Percentiles rank a stretch among this genome's conserved stretches.
Evolutionary conservation across 2,888 invertebrate species (phyloP).

Genomic region (Rhingia rostrata): DNA sequence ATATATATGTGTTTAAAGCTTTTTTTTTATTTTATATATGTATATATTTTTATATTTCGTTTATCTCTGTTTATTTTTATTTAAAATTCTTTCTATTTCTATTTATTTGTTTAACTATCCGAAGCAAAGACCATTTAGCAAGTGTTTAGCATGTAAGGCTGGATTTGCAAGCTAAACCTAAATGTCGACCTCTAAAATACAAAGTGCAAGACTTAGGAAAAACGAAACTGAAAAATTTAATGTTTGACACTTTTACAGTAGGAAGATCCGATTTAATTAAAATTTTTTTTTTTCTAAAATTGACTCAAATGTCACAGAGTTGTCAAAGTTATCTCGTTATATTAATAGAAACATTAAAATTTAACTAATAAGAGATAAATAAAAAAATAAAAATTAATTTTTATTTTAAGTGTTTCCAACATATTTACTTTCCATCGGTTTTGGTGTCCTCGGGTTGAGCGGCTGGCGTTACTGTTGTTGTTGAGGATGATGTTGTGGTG

Average conservation of each 20-base stretch:
- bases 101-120: slow-evolving; percentile 1
- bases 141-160: slow-evolving; percentile 44
- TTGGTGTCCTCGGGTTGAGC: slow-evolving; percentile 47
- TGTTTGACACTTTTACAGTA: slow-evolving; percentile 65
- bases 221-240: slow-evolving; percentile 2
- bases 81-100: slow-evolving; percentile 9
- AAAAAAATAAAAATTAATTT: slow-evolving; percentile 21
- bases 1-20: slow-evolving; percentile 57
- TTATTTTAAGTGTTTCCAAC: slow-evolving; percentile 39
- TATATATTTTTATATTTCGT: slow-evolving; percentile 10
- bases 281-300: slow-evolving; percentile 45
- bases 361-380: not conserved
- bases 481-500: slow-evolving; percentile 75
- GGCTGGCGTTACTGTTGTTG: slow-evolving; percentile 49
- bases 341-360: slow-evolving; percentile 6
- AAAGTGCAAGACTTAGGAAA: slow-evolving; percentile 16
- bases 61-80: slow-evolving; percentile 21
- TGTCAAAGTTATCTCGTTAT: slow-evolving; percentile 15
- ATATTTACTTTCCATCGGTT: slow-evolving; percentile 62
- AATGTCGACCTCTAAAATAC: not conserved
- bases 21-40: slow-evolving; percentile 25
- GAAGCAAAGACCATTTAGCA: slow-evolving; percentile 14
- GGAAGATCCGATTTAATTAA: slow-evolving; percentile 68
- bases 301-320: slow-evolving; percentile 48
- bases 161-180: slow-evolving; percentile 55